These are phyloP conservation scores for Dorcus parallelipipedus DNA, from an alignment of 2,888 invertebrate species.

Conservation along the genomic window DNA sequence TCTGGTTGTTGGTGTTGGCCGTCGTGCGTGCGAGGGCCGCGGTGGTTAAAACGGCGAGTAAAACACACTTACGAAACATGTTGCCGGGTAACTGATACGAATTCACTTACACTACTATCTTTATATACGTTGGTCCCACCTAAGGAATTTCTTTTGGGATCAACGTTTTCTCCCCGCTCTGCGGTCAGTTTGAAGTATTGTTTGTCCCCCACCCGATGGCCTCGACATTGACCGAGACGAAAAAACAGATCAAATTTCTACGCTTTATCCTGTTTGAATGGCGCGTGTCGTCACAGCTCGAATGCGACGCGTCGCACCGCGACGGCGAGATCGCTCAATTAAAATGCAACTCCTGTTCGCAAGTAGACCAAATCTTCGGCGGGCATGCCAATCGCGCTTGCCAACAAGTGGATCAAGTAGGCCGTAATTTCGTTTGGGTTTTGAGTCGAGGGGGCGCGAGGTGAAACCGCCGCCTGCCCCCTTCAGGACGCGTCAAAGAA, in stretches of 20 bases:
- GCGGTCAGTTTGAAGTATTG: conserved; percentile 24
- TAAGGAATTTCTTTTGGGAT: conserved; percentile 38
- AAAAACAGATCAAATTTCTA: conserved; percentile 39
- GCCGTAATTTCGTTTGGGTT: conserved; percentile 25
- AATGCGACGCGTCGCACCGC: conserved; percentile 15
- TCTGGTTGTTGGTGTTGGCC: conserved; percentile 47
- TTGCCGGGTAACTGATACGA: conserved; percentile 43
- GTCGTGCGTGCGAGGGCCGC: conserved; percentile 56
- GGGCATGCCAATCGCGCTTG: conserved; percentile 27
- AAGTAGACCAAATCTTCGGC: conserved; percentile 42
- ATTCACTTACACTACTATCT: conserved; percentile 44
- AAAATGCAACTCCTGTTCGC: conserved; percentile 35
- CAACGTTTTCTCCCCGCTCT: conserved; percentile 30
- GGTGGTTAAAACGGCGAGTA: conserved; percentile 56
- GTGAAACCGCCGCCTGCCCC: conserved; percentile 19
- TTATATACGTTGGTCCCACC: conserved; percentile 36
- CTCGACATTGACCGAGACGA: conserved; percentile 11
- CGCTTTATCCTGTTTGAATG: conserved; percentile 29
- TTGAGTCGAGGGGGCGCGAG: conserved; percentile 28
- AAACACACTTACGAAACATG: conserved; percentile 59
- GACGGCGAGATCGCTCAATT: conserved; percentile 26
- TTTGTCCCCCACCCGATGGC: conserved; percentile 19
- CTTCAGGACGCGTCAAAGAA: conserved; percentile 1
- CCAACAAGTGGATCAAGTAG: conserved; percentile 24
- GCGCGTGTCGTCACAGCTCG: conserved; percentile 35